Base-by-base conservation (phyloP, 2,113 vertebrate genomes). In the Nothocercus nigrocapillus region DNA sequence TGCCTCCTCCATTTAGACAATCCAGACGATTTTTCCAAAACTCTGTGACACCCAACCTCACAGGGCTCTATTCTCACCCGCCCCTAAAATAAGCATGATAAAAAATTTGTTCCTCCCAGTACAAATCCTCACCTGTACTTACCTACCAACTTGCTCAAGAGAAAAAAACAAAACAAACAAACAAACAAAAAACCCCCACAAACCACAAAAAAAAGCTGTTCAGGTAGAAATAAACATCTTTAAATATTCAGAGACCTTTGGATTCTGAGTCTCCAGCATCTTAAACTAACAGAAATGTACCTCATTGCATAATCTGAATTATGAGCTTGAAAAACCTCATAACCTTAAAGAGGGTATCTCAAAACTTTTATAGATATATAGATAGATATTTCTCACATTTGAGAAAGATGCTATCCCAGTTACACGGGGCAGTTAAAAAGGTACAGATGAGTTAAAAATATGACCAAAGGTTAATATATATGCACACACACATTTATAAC, bases 1-100 rank as follows among this genome's bases (percentile, higher is more conserved):
- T 84, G 16, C 38, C 58, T 36, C 12, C 38, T 51, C 42, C 9
- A 49, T 38, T 66, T 54, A 88, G 7, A 74, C 34, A 32, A 72
- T 8, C 82, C 62, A 25, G 11, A 27, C 34, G 40, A 18, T 47
- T 82, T 73, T 44, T 75, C 12, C 28, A 53, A 38, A 63, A 34
- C 64, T 45, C 25, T 3, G 56, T 0, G 1, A 63, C 30, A 61
- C 3, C 2, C 27, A 82, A n/a, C 13, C 82, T 56, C 28, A 73
- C 7, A 77, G 22, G 18, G 42, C 9, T 38, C 38, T 75, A 2
- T 8, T 77, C 22, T 74, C 20, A 38, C 45, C n/a, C 69, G 27
- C 25, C 44, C 11, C 64, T 49, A 67, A 18, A 63, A 66, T 42
- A 85, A 80, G 76, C 5, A 27, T 0, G 13, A 58, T 30, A 62